A percentile compares a stretch with the other conserved stretches of the same genome.
Evolutionary conservation across 2,888 invertebrate species (phyloP).

Genomic region (Papilio protenor): DNA sequence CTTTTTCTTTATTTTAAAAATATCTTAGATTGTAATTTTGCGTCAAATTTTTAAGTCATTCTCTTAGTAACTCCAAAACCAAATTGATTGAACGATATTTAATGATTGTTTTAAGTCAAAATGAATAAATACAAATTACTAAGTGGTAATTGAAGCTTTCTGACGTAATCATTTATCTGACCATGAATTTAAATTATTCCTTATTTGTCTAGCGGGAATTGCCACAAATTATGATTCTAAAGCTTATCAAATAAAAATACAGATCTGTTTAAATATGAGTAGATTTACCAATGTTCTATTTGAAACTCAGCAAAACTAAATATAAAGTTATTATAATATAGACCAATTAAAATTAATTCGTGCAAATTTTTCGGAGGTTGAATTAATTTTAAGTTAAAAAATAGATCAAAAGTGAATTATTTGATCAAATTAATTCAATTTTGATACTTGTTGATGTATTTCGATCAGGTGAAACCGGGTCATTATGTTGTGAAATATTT

Average conservation of each 20-base stretch:
- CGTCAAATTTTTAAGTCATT: background rate
- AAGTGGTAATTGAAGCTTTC: background rate
- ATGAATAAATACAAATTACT: background rate
- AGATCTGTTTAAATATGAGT: background rate
- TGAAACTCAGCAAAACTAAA: constrained; percentile 28
- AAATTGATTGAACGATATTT: background rate
- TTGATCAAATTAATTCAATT: constrained; percentile 41
- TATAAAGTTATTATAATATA: constrained; percentile 43
- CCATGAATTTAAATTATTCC: background rate
- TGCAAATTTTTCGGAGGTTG: constrained; percentile 18
- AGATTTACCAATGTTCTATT: too few species aligned
- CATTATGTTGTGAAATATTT: constrained; percentile 42
- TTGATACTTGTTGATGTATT: constrained; percentile 40
- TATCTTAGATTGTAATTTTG: background rate
- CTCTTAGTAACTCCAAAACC: background rate
- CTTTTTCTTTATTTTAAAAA: background rate
- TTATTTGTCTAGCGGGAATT: background rate
- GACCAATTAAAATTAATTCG: constrained; percentile 37
- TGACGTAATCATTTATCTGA: background rate
- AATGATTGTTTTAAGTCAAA: background rate
- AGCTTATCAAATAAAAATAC: background rate
- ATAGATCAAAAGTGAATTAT: constrained; percentile 20
- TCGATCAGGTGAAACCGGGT: constrained; percentile 40
- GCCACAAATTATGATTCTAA: background rate
- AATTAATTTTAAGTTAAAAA: constrained; percentile 36